phyloP scores from a whole-genome alignment of 2,113 vertebrate genomes.

The Tylochromis polylepis region DNA sequence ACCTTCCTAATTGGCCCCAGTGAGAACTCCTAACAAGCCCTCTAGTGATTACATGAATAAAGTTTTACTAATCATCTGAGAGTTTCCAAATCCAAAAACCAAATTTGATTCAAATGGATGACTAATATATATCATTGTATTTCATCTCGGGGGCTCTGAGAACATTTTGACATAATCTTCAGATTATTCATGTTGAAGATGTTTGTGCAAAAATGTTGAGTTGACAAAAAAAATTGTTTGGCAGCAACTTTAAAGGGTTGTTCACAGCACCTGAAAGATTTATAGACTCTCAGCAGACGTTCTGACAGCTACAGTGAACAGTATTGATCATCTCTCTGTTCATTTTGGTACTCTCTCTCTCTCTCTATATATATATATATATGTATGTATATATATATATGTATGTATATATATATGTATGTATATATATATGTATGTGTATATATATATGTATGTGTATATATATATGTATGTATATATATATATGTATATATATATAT shows the following conservation, averaged over 20 bases:
- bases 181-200: not conserved
- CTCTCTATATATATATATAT: too few relatives aligned
- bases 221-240: not conserved
- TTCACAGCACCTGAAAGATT: not conserved
- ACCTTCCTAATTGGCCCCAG: slow-evolving; percentile 41
- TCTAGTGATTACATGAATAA: slow-evolving; percentile 25
- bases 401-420: not conserved
- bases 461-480: not conserved
- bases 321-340: not conserved
- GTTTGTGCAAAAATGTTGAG: not conserved
- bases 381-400: not conserved
- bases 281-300: not conserved
- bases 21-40: slow-evolving; percentile 34
- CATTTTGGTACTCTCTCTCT: not conserved
- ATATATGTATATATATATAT: not conserved
- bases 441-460: not conserved
- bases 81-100: not conserved
- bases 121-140: not conserved
- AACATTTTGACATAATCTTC: not conserved
- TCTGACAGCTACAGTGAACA: not conserved
- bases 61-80: not conserved
- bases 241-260: not conserved
- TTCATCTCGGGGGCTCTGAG: not conserved
- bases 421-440: not conserved
- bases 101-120: slow-evolving; percentile 2